Conservation (phyloP, 2,888 invertebrate species). For the Oligia latruncula region DNA sequence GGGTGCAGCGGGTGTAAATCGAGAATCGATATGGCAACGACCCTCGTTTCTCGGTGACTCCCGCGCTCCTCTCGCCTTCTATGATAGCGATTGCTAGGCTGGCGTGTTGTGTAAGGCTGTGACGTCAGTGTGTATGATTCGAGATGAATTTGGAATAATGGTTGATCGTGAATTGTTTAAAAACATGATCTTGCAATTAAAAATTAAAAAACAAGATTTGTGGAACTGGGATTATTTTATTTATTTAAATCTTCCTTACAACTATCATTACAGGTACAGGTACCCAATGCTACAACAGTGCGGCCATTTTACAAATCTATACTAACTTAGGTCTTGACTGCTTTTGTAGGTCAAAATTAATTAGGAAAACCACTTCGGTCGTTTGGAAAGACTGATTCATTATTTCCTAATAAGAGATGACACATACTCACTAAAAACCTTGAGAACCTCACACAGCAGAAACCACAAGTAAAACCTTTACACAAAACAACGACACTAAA, state of each 20-base stretch:
- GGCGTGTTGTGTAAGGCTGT: neutral
- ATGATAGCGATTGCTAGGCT: slow-evolving; percentile 16
- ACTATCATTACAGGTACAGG: no score
- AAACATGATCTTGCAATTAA: no score
- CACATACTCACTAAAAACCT: neutral
- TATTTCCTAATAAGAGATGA: neutral
- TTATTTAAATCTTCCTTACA: no score
- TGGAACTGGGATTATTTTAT: neutral
- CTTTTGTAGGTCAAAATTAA: neutral
- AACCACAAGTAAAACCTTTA: slow-evolving; percentile 24
- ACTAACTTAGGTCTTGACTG: no score
- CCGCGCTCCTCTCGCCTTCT: slow-evolving; percentile 72
- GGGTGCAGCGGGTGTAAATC: slow-evolving; percentile 85
- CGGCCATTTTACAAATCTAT: no score
- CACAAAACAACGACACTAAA: slow-evolving; percentile 16
- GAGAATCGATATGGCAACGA: slow-evolving; percentile 88
- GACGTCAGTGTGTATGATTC: slow-evolving; percentile 8
- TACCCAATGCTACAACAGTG: no score
- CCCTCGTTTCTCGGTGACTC: slow-evolving; percentile 74
- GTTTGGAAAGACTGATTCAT: slow-evolving; percentile 13
- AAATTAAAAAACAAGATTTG: neutral
- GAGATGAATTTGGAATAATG: slow-evolving; percentile 15
- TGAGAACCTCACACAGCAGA: neutral
- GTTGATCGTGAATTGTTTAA: neutral
- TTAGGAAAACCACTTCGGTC: neutral